Percentiles rank a stretch among this genome's conserved stretches.
Conservation (phyloP, 1,140 invertebrate genomes). For the Drosophila serrata region DNA sequence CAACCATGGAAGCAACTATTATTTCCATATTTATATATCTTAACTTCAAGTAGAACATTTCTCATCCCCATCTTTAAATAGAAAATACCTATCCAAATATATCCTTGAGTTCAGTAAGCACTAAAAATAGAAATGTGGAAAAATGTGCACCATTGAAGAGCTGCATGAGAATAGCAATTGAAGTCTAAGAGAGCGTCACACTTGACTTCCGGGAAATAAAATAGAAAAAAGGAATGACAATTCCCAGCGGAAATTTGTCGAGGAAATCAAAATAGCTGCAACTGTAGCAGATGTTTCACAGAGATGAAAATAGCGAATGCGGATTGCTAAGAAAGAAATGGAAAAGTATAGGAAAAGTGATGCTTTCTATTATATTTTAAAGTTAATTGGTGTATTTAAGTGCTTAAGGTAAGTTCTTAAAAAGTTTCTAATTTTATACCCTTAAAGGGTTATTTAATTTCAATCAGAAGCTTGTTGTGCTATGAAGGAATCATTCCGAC, state of each 20-base stretch:
- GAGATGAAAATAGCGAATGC: slow-evolving; percentile 7
- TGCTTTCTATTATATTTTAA: neutral
- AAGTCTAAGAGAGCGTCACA: slow-evolving; percentile 17
- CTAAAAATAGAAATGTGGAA: neutral
- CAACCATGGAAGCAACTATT: neutral
- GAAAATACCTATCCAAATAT: neutral
- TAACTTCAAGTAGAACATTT: neutral
- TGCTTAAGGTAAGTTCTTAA: neutral
- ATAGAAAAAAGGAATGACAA: neutral
- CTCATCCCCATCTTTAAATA: neutral
- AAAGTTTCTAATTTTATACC: too few relatives aligned
- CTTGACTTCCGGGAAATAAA: slow-evolving; percentile 6
- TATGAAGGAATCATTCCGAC: too few relatives aligned
- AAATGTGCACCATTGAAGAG: neutral
- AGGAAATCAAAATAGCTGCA: neutral
- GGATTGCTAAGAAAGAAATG: neutral
- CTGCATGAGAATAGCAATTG: slow-evolving; percentile 5
- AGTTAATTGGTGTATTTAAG: neutral
- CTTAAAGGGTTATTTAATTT: too few relatives aligned
- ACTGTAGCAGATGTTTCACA: slow-evolving; percentile 6
- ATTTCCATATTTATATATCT: neutral
- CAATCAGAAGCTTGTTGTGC: too few relatives aligned
- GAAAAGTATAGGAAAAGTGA: neutral
- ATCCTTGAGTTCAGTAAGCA: neutral
- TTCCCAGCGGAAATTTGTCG: slow-evolving; percentile 12